Evolutionary conservation across 1,140 invertebrate species (phyloP).

Genomic region (Penaeus chinensis): DNA sequence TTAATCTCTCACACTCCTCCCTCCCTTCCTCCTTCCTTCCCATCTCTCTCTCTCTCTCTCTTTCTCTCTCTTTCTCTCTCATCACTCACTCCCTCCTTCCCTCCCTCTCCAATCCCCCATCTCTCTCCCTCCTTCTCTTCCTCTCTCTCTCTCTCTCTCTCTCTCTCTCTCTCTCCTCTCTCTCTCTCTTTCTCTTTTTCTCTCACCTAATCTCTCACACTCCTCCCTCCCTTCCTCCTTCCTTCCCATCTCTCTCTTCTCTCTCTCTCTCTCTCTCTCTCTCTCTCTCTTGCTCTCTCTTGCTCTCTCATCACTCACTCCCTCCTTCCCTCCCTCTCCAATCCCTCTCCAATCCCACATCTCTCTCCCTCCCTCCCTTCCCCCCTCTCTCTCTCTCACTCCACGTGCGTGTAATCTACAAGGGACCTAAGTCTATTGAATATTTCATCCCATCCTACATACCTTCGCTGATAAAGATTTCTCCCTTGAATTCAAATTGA

Average conservation of each 20-base stretch:
- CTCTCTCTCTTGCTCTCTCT: no score
- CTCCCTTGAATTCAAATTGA: no score
- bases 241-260: background rate
- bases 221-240: background rate
- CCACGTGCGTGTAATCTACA: no score
- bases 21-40: no score
- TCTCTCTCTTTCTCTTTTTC: background rate
- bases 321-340: background rate
- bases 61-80: background rate
- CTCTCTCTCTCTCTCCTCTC: conserved; percentile 11
- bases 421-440: no score
- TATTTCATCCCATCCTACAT: no score
- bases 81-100: background rate
- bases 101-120: background rate
- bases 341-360: background rate
- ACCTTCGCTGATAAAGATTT: no score
- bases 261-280: background rate
- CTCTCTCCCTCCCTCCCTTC: background rate
- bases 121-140: background rate
- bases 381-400: no score
- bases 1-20: no score
- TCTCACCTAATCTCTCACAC: background rate
- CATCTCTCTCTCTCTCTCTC: no score
- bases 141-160: conserved; percentile 5
- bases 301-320: background rate